phyloP scores from a whole-genome alignment of 2,888 invertebrate species.

The Agriopis marginaria region DNA sequence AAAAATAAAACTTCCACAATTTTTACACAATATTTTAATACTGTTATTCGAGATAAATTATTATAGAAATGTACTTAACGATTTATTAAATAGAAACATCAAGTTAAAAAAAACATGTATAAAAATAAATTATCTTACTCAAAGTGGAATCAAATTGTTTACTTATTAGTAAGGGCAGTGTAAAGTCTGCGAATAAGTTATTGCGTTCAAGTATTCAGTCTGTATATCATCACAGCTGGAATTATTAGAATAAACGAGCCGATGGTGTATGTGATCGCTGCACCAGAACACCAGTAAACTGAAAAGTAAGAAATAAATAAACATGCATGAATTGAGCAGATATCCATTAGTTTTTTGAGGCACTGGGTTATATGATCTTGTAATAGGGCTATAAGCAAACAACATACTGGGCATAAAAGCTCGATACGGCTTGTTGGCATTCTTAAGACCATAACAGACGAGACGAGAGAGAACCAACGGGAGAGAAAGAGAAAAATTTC shows the following conservation, averaged over 20 bases:
- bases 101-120: constrained; percentile 38
- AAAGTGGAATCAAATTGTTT: constrained; percentile 48
- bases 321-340: too few relatives aligned
- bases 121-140: constrained; percentile 47
- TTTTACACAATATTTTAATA: constrained; percentile 60
- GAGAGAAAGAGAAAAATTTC: too few relatives aligned
- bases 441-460: too few relatives aligned
- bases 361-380: constrained; percentile 81
- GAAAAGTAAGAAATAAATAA: constrained; percentile 49
- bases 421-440: too few relatives aligned
- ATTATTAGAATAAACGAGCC: constrained; percentile 92
- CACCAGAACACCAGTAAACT: constrained; percentile 97
- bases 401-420: too few relatives aligned
- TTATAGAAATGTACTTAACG: constrained; percentile 8
- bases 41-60: constrained; percentile 69
- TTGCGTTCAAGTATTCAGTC: constrained; percentile 69
- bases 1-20: constrained; percentile 11
- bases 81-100: constrained; percentile 15
- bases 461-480: too few relatives aligned
- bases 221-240: constrained; percentile 90
- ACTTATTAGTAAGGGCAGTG: constrained; percentile 46
- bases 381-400: too few relatives aligned
- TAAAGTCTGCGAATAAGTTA: constrained; percentile 43
- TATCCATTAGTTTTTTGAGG: constrained; percentile 47
- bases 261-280: constrained; percentile 91